Evolutionary conservation across 2,113 vertebrate genomes (phyloP).

Genomic region (Megaceryle maxima): DNA sequence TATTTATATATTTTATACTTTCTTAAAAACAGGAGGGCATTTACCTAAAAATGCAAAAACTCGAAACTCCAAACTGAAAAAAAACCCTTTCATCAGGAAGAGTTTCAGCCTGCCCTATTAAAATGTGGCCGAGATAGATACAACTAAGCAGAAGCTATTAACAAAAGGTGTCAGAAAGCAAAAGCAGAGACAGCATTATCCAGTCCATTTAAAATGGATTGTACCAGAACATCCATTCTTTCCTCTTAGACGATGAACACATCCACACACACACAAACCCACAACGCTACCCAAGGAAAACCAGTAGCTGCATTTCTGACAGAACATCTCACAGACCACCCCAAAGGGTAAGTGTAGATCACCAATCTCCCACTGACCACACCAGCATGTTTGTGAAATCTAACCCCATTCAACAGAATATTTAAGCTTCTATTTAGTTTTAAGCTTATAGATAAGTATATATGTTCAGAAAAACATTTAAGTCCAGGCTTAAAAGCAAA

Average conservation of each 20-base stretch:
- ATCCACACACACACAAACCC: neutral
- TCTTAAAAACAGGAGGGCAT: neutral
- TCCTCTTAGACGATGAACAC: neutral
- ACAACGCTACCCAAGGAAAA: neutral
- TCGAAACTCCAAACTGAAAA: neutral
- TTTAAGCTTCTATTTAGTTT: neutral
- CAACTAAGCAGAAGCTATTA: neutral
- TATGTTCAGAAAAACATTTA: neutral
- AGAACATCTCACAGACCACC: neutral
- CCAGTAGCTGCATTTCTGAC: neutral
- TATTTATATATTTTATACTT: neutral
- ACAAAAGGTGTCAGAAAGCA: rapidly evolving
- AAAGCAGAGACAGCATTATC: neutral
- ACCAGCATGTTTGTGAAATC: neutral
- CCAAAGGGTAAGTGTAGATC: neutral
- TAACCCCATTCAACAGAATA: rapidly evolving
- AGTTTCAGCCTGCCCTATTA: neutral
- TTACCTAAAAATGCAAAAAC: neutral
- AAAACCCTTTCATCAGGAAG: neutral
- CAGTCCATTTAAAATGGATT: neutral
- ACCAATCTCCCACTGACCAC: rapidly evolving
- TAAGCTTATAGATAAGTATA: neutral
- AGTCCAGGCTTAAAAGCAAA: neutral
- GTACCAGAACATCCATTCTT: neutral
- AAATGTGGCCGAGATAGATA: neutral